These are phyloP conservation scores for Sweltsa coloradensis DNA, from an alignment of 1,140 invertebrate species.

Conservation along the genomic window DNA sequence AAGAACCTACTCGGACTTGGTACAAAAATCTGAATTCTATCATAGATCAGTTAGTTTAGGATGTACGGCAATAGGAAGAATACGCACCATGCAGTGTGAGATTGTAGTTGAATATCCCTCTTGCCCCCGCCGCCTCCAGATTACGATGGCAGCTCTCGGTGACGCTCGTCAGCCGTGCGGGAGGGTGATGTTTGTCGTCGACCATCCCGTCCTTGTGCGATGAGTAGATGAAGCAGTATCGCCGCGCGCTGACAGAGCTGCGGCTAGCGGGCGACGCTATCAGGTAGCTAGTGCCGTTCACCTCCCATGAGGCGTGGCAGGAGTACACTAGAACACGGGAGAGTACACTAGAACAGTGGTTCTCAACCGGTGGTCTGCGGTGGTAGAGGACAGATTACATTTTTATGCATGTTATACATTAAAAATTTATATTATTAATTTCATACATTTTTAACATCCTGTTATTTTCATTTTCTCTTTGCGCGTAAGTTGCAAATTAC, in stretches of 20 bases:
- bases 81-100: constrained; percentile 4
- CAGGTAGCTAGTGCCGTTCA: constrained; percentile 49
- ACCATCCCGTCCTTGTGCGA: not conserved
- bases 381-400: too few species aligned
- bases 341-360: too few species aligned
- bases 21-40: too few species aligned
- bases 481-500: too few species aligned
- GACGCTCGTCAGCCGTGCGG: constrained; percentile 1
- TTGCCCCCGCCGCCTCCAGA: not conserved
- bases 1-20: too few species aligned
- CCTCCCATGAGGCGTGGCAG: constrained; percentile 53
- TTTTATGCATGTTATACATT: too few species aligned
- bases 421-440: constrained; percentile 11
- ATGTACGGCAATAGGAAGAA: too few species aligned
- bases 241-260: constrained; percentile 27
- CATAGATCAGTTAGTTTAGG: too few species aligned
- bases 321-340: constrained; percentile 47
- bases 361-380: too few species aligned
- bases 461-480: not conserved
- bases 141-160: constrained; percentile 7
- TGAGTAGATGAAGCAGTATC: constrained; percentile 30
- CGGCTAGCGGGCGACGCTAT: constrained; percentile 39
- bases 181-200: not conserved
- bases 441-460: not conserved
- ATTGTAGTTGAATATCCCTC: constrained; percentile 1